phyloP scores from a whole-genome alignment of 2,113 vertebrate species.

The Pterocles orientalis region DNA sequence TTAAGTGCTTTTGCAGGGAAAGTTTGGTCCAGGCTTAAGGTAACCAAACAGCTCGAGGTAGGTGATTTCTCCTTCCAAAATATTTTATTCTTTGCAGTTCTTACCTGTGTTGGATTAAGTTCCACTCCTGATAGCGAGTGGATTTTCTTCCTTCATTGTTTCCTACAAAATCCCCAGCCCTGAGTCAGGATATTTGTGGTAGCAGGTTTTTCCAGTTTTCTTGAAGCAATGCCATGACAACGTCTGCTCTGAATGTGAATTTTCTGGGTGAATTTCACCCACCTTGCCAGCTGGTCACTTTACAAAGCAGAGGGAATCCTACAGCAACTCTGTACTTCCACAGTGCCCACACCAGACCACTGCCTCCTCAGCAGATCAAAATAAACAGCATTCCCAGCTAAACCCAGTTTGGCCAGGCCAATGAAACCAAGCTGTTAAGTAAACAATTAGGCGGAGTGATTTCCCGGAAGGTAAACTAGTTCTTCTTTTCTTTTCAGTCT shows the following conservation, averaged over 20 bases:
- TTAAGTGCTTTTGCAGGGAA: background rate
- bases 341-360: fast-evolving
- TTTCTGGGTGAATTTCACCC: background rate
- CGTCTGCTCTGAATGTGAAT: background rate
- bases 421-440: background rate
- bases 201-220: background rate
- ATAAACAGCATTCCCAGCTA: background rate
- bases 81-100: background rate
- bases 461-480: background rate
- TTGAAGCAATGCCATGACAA: background rate
- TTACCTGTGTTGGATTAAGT: background rate
- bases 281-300: background rate
- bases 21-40: background rate
- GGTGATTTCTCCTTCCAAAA: background rate
- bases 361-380: background rate
- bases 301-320: background rate
- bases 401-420: background rate
- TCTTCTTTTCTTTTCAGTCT: background rate
- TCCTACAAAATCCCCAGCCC: background rate
- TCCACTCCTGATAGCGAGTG: background rate
- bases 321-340: background rate
- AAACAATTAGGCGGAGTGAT: background rate
- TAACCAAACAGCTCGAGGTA: background rate
- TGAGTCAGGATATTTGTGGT: background rate
- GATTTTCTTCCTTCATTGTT: background rate